phyloP scores from a whole-genome alignment of 2,888 invertebrate genomes.

The Cyaniris semiargus region DNA sequence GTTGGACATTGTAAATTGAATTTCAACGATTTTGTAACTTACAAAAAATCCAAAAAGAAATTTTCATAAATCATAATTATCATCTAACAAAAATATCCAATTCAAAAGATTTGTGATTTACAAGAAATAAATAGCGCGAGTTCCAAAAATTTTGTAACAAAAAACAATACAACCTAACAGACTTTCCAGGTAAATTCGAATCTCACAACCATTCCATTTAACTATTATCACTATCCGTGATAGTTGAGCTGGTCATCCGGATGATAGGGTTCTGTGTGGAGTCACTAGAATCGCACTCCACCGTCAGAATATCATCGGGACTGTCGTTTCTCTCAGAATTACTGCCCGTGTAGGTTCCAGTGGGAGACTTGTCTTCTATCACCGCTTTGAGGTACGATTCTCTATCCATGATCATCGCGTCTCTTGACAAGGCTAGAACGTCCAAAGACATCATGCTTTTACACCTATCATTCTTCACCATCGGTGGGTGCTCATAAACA shows the following conservation, averaged over 20 bases:
- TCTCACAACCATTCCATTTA: conserved; percentile 46
- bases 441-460: conserved; percentile 77
- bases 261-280: conserved; percentile 73
- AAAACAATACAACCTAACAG: not conserved
- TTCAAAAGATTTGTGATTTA: too few relatives aligned
- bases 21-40: too few relatives aligned
- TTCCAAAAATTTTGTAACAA: not conserved
- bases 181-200: conserved; percentile 23
- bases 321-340: conserved; percentile 73
- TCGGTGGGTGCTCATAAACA: conserved; percentile 64
- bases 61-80: too few relatives aligned
- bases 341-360: conserved; percentile 72
- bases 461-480: conserved; percentile 64
- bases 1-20: too few relatives aligned
- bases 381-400: conserved; percentile 74
- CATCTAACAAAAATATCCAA: too few relatives aligned
- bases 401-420: conserved; percentile 66
- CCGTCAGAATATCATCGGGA: conserved; percentile 73
- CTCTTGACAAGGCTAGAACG: conserved; percentile 67
- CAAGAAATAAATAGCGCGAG: too few relatives aligned
- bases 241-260: conserved; percentile 71
- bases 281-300: conserved; percentile 74
- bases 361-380: conserved; percentile 73
- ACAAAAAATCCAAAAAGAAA: too few relatives aligned
- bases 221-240: conserved; percentile 73